phyloP scores from a whole-genome alignment of 2,113 vertebrate genomes.

The Hymenochirus boettgeri region DNA sequence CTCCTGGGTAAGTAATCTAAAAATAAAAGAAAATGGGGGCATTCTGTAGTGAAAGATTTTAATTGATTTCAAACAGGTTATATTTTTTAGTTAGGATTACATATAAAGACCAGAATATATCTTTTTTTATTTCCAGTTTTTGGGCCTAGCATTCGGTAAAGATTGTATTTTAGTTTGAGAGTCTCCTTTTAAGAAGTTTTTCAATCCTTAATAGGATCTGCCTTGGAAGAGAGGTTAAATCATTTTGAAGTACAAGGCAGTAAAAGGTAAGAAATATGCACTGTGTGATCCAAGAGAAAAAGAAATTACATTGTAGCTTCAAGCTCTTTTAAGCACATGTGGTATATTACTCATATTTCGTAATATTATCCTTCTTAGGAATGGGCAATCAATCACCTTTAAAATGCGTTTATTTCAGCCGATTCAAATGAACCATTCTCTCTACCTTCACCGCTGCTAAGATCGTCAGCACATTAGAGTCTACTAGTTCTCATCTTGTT shows the following conservation, averaged over 20 bases:
- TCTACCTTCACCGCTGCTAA: neutral
- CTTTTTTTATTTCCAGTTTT: no score
- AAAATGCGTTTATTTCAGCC: neutral
- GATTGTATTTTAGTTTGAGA: no score
- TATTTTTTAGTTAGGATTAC: no score
- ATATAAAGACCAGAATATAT: no score
- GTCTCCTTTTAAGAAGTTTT: no score
- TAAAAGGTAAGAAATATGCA: slow-evolving; percentile 23
- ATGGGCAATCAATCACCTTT: neutral
- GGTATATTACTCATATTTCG: neutral
- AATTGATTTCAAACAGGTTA: no score
- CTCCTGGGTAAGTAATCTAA: no score
- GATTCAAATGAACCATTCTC: neutral
- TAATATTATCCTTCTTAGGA: neutral
- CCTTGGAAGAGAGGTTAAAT: no score
- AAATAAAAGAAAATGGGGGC: no score
- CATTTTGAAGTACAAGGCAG: neutral
- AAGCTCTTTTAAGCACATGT: neutral
- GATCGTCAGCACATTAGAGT: neutral
- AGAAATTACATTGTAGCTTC: neutral
- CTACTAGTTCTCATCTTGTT: neutral
- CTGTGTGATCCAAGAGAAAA: neutral
- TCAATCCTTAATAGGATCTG: no score
- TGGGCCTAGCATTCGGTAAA: no score
- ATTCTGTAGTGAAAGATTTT: no score